Evolutionary conservation across 2,113 vertebrate genomes (phyloP), one percentile per base, ranked within the genome.

Genomic region (Puffinus mauretanicus): DNA sequence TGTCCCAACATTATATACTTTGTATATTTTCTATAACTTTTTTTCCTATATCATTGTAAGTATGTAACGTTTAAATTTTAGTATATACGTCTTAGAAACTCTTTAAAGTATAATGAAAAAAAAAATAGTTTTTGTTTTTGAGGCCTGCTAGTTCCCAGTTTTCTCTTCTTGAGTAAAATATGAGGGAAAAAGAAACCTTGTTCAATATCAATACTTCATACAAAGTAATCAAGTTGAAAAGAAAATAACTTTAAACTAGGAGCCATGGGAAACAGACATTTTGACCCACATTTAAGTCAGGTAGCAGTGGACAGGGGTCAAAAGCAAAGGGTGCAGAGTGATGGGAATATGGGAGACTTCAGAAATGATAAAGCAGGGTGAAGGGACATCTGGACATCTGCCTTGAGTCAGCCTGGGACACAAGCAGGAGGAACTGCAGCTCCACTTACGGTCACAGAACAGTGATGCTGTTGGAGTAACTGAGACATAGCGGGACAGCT

Each of bases 381-480:
- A 81, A 89, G 47, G 14, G 21, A 60, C 3, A 16, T 5, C 22
- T 32, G 16, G 22, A 46, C 20, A 32, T 32, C 42, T 71, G 29
- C 14, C 25, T 87, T 19, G 32, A 38, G 38, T 46, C 40, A 87
- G 12, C 16, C 38, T 69, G 54, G 32, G 20, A 54, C 16, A 58
- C 27, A 64, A 44, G 27, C 21, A 64, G 30, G 10, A 70, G 42
- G 22, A 70, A 29, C 10, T 64, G 13, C n/a, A 76, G 42, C 22
- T 44, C 40, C 21, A 44, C 0, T 0, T 64, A 26, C 2, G 10
- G 24, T 71, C 52, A 58, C 7, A 44, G 21, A 54, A 36, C 11
- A 58, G 38, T 12, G 34, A 36, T 0, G 1, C 0, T 83, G 6
- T 16, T 64, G 49, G 8, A 90, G 16, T 14, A 55, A 83, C 20